A percentile compares a stretch with the other conserved stretches of the same genome.
phyloP scores from a whole-genome alignment of 2,113 vertebrate species.

The Spheniscus mendiculus region DNA sequence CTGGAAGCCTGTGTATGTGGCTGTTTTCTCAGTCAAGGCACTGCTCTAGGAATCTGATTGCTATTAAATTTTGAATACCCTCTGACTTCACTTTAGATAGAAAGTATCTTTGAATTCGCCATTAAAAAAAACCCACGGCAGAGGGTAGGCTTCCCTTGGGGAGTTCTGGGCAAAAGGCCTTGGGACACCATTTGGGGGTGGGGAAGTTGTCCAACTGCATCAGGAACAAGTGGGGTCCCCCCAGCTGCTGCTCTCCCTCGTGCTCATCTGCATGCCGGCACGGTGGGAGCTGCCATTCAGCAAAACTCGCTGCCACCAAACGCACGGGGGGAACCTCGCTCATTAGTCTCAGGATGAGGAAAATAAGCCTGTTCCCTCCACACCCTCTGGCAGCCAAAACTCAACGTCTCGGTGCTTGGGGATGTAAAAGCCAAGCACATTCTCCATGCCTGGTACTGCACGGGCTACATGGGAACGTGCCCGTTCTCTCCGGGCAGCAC shows the following conservation, averaged over 20 bases:
- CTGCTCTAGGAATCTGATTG: neutral
- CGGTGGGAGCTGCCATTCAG: neutral
- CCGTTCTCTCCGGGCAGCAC: rapidly evolving
- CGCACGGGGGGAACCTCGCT: rapidly evolving
- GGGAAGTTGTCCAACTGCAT: neutral
- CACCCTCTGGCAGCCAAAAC: neutral
- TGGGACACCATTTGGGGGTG: neutral
- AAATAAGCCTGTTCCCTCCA: rapidly evolving
- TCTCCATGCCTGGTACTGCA: rapidly evolving
- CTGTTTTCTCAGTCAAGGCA: neutral
- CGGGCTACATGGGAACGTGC: rapidly evolving
- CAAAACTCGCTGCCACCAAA: neutral
- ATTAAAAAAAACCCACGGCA: rapidly evolving
- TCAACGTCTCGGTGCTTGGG: rapidly evolving
- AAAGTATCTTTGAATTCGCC: neutral
- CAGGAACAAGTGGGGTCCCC: neutral
- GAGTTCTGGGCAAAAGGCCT: neutral
- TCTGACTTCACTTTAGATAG: neutral
- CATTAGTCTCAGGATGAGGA: neutral
- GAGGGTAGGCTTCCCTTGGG: neutral
- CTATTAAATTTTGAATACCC: neutral
- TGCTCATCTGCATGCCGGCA: rapidly evolving
- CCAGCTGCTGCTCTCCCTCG: neutral
- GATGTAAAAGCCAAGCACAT: neutral
- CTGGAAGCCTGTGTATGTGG: neutral